phyloP scores from a whole-genome alignment of 2,888 invertebrate species.

The Helobdella robusta region DNA sequence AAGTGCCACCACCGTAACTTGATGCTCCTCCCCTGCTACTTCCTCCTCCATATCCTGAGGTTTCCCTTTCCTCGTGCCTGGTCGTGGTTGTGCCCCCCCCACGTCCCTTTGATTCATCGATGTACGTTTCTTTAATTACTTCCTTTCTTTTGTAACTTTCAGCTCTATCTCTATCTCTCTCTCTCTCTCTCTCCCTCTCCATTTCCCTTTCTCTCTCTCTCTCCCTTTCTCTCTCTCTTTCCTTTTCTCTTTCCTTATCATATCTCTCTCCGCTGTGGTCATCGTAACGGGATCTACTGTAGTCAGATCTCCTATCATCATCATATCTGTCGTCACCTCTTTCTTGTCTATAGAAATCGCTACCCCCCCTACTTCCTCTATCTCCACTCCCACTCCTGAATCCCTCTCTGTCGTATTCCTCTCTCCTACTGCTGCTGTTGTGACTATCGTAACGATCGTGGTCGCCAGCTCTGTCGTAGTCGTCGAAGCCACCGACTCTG shows the following conservation, averaged over 20 bases:
- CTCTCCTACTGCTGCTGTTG: background rate
- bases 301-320: background rate
- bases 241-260: too few relatives aligned
- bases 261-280: too few relatives aligned
- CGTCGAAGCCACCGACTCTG: conserved; percentile 8
- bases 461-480: background rate
- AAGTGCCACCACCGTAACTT: too few relatives aligned
- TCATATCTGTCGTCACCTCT: conserved; percentile 3
- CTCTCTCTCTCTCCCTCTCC: too few relatives aligned
- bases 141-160: conserved; percentile 6
- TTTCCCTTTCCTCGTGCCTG: conserved; percentile 3
- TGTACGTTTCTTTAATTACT: background rate
- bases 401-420: background rate
- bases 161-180: too few relatives aligned
- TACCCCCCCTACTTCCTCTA: too few relatives aligned
- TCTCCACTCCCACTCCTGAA: background rate
- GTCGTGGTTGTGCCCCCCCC: background rate
- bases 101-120: background rate
- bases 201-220: too few relatives aligned
- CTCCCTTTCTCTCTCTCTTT: too few relatives aligned
- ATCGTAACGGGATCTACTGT: too few relatives aligned
- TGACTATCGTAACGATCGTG: background rate
- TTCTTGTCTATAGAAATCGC: conserved; percentile 4
- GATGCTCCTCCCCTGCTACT: background rate
- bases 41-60: background rate